Evolutionary conservation across 2,113 vertebrate species (phyloP), one percentile per base, ranked within the genome.

Genomic region (Jacana jacana): DNA sequence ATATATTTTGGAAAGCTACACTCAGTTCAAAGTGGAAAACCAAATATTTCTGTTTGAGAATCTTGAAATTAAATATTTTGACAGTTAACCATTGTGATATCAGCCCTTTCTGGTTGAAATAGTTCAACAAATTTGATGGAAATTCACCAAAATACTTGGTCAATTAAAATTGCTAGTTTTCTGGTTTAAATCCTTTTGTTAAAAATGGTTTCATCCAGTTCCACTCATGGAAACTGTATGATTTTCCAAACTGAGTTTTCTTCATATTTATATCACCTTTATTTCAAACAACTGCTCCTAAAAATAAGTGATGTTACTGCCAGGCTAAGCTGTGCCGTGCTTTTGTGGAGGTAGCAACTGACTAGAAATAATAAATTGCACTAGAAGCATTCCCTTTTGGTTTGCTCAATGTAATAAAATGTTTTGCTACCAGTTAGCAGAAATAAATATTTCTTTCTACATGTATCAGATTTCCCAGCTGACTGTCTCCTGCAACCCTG

Each of bases 1-100:
- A 72, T 71, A 61, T 72, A 37, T 93, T 96, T 91, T 95, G 73
- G 86, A 95, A 92, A 96, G 57, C 33, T 68, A 81, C 18, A 33
- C 52, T 69, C 40, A 5, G 13, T 88, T 93, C 68, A 51, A 54
- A 86, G 49, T 54, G 60, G 76, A 90, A 97, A 94, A 49, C 6
- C 18, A 87, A 90, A 73, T 92, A 83, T 90, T 90, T 81, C 75
- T 77, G 23, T 49, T 90, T 90, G 31, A 70, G 64, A 90, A 57
- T 83, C 64, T 51, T 78, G 51, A 91, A 65, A 39, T 23, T 61
- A 91, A 89, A 86, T 91, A 68, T 95, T 92, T 85, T 81, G 6
- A 37, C 81, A 30, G 35, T 51, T 96, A 87, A 35, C 52, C 27
- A 7, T 81, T 81, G 42, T 72, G 88, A 71, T 81, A 58, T 88